phyloP scores from a whole-genome alignment of 2,113 vertebrate species.

The Hypocryptadius cinnamomeus region DNA sequence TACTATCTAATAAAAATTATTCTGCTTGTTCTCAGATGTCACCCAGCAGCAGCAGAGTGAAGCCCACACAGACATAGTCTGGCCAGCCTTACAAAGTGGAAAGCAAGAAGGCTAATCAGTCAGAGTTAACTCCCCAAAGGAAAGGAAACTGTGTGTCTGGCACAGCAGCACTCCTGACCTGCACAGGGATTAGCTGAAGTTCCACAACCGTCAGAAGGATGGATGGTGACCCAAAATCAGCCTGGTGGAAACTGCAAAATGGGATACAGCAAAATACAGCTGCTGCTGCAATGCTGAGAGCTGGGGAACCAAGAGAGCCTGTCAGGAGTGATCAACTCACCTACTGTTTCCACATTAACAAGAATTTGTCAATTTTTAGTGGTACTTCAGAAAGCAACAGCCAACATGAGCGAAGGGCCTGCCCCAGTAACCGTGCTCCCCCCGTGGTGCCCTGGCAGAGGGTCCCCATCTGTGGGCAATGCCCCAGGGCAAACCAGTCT shows the following conservation, averaged over 20 bases:
- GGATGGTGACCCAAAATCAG: neutral
- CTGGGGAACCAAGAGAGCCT: too few species aligned
- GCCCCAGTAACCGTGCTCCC: neutral
- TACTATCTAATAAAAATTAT: neutral
- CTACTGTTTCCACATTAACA: neutral
- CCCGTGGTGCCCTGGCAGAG: neutral
- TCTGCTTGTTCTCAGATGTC: neutral
- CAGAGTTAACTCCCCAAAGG: neutral
- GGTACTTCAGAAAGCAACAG: neutral
- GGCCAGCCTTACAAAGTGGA: neutral
- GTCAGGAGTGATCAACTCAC: neutral
- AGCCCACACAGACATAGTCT: neutral
- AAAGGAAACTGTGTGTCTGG: neutral
- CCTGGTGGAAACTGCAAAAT: neutral
- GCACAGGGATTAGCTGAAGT: neutral
- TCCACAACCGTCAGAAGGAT: neutral
- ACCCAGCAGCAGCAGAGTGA: neutral
- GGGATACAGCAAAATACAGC: neutral
- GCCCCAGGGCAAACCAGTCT: neutral
- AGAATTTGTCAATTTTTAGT: neutral
- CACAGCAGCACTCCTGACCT: neutral
- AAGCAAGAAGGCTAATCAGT: neutral
- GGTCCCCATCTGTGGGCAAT: neutral
- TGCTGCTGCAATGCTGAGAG: neutral
- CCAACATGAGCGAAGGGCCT: neutral